Evolutionary conservation across 2,113 vertebrate species (phyloP).

Genomic region (Cricetomys ansorgei): DNA sequence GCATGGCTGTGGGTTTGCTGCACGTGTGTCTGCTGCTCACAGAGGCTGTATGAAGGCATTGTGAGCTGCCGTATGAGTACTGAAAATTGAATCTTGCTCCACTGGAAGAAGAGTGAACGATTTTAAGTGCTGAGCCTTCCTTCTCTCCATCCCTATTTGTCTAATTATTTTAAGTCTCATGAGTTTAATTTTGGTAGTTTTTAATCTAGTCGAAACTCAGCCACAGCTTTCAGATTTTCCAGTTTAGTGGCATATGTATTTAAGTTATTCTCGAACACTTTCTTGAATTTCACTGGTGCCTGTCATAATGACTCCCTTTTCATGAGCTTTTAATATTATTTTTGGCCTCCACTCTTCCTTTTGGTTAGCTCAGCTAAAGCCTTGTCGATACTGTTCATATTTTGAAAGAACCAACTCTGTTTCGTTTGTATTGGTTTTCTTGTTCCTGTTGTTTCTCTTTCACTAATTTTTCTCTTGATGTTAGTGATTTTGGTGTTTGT

Average conservation of each 20-base stretch:
- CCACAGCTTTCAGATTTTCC: background rate
- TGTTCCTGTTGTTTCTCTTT: background rate
- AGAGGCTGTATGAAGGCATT: too few relatives aligned
- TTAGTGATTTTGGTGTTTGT: background rate
- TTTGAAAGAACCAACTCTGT: background rate
- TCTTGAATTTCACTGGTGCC: background rate
- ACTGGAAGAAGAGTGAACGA: too few relatives aligned
- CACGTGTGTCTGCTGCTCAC: too few relatives aligned
- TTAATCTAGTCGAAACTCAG: background rate
- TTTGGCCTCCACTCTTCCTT: background rate
- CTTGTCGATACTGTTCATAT: background rate
- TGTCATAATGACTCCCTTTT: background rate
- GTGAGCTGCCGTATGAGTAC: too few relatives aligned
- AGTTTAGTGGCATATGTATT: background rate
- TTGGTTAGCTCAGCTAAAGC: background rate
- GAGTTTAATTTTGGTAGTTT: background rate
- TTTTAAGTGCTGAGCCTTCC: background rate
- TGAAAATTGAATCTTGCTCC: too few relatives aligned
- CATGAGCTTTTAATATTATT: background rate
- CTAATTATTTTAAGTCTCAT: background rate
- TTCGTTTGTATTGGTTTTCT: background rate
- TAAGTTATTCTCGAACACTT: background rate
- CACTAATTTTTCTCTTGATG: background rate
- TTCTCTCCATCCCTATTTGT: background rate
- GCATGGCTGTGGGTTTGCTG: too few relatives aligned